A percentile compares a stretch with the other conserved stretches of the same genome.
Evolutionary conservation across 2,888 invertebrate species (phyloP).

Genomic region (Abrostola triplasia): DNA sequence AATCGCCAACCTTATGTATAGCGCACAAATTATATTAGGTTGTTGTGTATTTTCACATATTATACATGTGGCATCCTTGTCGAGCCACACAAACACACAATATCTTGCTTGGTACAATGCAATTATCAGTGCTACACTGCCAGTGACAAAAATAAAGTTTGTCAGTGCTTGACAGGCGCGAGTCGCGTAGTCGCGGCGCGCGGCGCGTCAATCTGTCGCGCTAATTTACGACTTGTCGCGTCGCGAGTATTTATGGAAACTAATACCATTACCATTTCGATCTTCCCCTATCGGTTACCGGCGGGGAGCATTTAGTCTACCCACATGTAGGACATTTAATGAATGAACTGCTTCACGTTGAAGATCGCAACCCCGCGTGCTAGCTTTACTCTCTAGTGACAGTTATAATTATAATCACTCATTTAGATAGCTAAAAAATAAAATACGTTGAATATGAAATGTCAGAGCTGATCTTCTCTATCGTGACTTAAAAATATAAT

Average conservation of each 20-base stretch:
- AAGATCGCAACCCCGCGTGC: background rate
- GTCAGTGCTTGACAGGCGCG: conserved; percentile 62
- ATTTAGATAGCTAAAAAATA: background rate
- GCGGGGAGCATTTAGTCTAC: conserved; percentile 19
- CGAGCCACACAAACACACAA: conserved; percentile 11
- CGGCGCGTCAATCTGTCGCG: conserved; percentile 71
- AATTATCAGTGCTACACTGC: conserved; percentile 41
- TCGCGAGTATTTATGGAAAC: conserved; percentile 53
- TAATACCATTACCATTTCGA: conserved; percentile 38
- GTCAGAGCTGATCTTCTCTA: conserved; percentile 1
- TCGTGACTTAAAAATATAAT: background rate
- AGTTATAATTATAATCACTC: background rate
- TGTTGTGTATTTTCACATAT: background rate
- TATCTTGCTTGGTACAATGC: conserved; percentile 33
- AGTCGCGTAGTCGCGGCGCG: conserved; percentile 65
- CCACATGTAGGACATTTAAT: conserved; percentile 35
- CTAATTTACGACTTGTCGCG: conserved; percentile 68
- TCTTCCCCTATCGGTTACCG: conserved; percentile 51
- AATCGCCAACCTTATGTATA: background rate
- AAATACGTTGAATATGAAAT: background rate
- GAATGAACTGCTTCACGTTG: conserved; percentile 23
- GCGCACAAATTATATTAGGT: background rate
- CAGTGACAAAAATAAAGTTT: conserved; percentile 62
- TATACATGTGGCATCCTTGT: background rate
- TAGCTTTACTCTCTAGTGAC: background rate